Evolutionary conservation across 2,113 vertebrate genomes (phyloP).

Genomic region (Syrrhaptes paradoxus): DNA sequence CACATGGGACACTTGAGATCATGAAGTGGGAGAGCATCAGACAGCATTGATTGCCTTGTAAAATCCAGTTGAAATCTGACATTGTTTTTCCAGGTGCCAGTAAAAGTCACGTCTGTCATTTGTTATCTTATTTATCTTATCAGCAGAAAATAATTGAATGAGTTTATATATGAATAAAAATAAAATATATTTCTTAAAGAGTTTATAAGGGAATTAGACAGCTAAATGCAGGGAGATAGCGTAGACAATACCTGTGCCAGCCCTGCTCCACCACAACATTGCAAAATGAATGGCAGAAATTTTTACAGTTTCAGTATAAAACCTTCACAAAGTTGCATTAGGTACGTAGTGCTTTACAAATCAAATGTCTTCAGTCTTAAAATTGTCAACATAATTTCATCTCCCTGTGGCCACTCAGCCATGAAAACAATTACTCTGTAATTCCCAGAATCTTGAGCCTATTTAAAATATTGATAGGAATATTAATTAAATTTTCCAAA

Average conservation of each 20-base stretch:
- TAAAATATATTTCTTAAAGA: neutral
- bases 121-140: neutral
- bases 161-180: neutral
- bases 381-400: neutral
- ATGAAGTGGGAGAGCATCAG: neutral
- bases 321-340: neutral
- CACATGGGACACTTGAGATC: accelerated
- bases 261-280: neutral
- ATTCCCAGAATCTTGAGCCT: neutral
- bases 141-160: neutral
- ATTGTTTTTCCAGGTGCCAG: neutral
- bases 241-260: neutral
- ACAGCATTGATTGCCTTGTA: neutral
- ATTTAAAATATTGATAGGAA: constrained; percentile 12
- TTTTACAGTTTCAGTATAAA: neutral
- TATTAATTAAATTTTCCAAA: constrained; percentile 3
- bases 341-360: neutral
- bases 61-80: neutral
- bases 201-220: neutral
- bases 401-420: neutral
- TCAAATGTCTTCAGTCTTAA: neutral
- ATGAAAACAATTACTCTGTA: neutral
- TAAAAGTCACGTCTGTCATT: neutral
- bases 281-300: neutral
- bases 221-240: neutral